phyloP scores from a whole-genome alignment of 2,888 invertebrate species.

The Trachelus stipa region DNA sequence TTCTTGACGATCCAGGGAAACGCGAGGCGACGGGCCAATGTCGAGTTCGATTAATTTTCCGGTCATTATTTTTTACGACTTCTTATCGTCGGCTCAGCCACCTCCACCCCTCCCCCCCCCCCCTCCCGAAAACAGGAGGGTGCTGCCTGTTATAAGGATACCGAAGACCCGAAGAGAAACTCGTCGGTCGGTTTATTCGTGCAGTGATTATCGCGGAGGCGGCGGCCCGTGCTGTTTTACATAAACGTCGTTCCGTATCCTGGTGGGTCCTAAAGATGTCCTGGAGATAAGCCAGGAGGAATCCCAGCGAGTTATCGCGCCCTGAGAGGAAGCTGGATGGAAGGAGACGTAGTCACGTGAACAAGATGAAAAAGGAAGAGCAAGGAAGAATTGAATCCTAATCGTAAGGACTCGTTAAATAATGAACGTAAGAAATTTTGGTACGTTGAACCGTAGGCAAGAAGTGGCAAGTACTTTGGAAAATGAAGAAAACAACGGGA shows the following conservation, averaged over 20 bases:
- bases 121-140: slow-evolving; percentile 22
- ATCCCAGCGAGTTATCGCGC: slow-evolving; percentile 22
- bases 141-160: slow-evolving; percentile 14
- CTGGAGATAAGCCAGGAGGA: slow-evolving; percentile 43
- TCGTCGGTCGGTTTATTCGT: slow-evolving; percentile 26
- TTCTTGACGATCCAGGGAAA: slow-evolving; percentile 53
- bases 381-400: neutral
- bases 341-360: neutral
- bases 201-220: slow-evolving; percentile 21
- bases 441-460: neutral
- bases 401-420: neutral
- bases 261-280: slow-evolving; percentile 56
- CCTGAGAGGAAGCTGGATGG: neutral
- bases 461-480: neutral
- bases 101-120: slow-evolving; percentile 2
- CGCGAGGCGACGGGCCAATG: slow-evolving; percentile 56
- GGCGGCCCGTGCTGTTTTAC: slow-evolving; percentile 40
- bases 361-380: neutral
- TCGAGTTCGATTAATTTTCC: slow-evolving; percentile 65
- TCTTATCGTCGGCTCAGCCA: slow-evolving; percentile 52
- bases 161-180: slow-evolving; percentile 18
- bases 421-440: neutral
- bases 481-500: neutral
- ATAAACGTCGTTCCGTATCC: slow-evolving; percentile 58
- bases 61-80: slow-evolving; percentile 65